Conservation (phyloP, 92 coral and sea anemone species). For the Epizoanthus illoricatus region DNA sequence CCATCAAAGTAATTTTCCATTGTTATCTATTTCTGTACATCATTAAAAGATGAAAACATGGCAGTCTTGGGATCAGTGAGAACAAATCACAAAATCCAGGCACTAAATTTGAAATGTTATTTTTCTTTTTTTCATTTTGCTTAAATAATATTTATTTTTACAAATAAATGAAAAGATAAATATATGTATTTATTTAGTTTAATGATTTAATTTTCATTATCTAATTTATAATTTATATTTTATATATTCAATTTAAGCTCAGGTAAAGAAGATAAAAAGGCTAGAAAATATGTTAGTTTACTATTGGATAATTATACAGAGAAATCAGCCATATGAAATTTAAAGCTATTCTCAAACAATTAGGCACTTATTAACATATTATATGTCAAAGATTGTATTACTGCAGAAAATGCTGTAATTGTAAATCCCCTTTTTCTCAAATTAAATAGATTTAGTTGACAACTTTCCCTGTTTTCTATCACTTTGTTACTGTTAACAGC, state of each 20-base stretch:
- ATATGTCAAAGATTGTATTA: neutral
- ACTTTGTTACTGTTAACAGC: no score
- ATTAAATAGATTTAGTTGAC: no score
- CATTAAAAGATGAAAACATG: constrained; percentile 29
- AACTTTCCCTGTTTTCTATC: no score
- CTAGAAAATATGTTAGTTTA: neutral
- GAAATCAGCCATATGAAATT: neutral
- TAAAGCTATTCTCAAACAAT: neutral
- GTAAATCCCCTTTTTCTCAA: no score
- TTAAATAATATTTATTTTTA: no score
- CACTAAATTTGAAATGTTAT: neutral
- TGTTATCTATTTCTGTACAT: no score
- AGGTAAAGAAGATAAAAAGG: neutral
- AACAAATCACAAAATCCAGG: neutral
- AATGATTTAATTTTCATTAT: neutral
- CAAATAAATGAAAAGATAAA: neutral
- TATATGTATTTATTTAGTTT: neutral
- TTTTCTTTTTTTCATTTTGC: no score
- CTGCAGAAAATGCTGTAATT: no score
- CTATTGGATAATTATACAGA: neutral
- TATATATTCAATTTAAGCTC: neutral
- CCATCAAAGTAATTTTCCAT: no score
- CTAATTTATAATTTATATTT: neutral
- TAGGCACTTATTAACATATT: neutral
- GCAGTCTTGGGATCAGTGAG: constrained; percentile 25